These are phyloP conservation scores for Galaxea fascicularis DNA, from an alignment of 92 coral and sea anemone species.

Conservation along the genomic window DNA sequence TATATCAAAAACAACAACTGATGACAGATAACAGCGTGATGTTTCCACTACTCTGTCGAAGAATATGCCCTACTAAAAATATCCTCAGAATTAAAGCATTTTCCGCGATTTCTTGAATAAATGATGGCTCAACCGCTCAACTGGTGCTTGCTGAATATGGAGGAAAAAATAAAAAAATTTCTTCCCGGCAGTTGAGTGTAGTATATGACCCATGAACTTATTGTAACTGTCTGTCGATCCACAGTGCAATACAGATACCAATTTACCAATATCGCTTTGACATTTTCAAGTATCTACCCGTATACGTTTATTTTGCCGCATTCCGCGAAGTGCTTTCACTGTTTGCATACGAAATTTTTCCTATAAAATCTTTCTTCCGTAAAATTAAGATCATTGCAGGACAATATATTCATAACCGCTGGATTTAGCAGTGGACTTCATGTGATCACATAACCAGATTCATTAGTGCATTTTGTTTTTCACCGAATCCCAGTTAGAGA, in stretches of 20 bases:
- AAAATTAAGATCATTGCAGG: conserved; percentile 6
- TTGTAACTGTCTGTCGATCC: conserved; percentile 25
- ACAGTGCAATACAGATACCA: conserved; percentile 38
- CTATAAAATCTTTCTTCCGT: not conserved
- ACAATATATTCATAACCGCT: not conserved
- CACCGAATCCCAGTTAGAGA: no score
- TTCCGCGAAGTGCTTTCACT: not conserved
- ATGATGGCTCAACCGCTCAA: not conserved
- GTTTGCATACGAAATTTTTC: not conserved
- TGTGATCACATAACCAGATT: not conserved
- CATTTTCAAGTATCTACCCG: not conserved
- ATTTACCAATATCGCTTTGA: not conserved
- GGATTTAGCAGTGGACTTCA: not conserved
- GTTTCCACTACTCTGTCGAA: conserved; percentile 20
- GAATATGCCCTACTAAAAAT: conserved; percentile 12
- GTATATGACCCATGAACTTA: conserved; percentile 6
- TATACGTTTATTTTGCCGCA: not conserved
- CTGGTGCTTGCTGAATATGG: not conserved
- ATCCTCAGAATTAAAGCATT: not conserved
- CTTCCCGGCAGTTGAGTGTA: not conserved
- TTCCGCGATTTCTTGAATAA: not conserved
- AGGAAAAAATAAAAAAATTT: not conserved
- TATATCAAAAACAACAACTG: conserved; percentile 42
- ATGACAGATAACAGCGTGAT: conserved; percentile 47
- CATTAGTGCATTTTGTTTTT: not conserved